These are phyloP conservation scores for Phymatocera aterrima DNA, from an alignment of 2,888 invertebrate species.

Conservation along the genomic window DNA sequence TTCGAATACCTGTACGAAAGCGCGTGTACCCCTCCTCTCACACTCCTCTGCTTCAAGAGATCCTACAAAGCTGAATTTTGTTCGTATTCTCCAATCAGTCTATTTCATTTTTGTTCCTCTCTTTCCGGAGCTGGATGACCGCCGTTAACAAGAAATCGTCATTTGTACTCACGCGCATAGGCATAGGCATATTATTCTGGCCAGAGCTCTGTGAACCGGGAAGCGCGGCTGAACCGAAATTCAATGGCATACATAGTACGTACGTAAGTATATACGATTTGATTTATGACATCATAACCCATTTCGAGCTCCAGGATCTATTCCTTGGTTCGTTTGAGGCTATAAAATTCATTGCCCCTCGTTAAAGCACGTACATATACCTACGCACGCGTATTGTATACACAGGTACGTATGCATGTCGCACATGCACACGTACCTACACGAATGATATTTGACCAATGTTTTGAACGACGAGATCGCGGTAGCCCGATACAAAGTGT, in stretches of 20 bases:
- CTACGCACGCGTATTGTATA: not conserved
- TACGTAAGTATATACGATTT: constrained; percentile 1
- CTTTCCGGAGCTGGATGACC: no score
- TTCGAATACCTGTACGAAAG: no score
- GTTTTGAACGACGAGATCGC: not conserved
- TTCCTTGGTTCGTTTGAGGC: not conserved
- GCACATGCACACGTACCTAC: not conserved
- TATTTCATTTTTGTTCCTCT: not conserved
- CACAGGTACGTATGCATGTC: no score
- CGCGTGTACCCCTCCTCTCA: no score
- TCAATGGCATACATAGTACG: no score
- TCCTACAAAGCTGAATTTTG: no score
- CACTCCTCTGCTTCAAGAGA: no score
- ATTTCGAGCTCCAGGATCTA: not conserved
- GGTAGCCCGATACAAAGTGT: no score
- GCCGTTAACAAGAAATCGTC: not conserved
- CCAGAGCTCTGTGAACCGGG: constrained; percentile 5
- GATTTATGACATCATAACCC: constrained; percentile 10
- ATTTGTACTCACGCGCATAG: no score
- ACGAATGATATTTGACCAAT: not conserved
- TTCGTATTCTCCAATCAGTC: not conserved
- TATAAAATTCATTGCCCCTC: constrained; percentile 43
- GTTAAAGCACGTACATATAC: constrained; percentile 30
- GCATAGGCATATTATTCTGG: no score
- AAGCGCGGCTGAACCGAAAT: constrained; percentile 14